These are phyloP conservation scores for Cyphomyrus plagiostoma DNA, from an alignment of 2,113 vertebrate species.

Conservation along the genomic window DNA sequence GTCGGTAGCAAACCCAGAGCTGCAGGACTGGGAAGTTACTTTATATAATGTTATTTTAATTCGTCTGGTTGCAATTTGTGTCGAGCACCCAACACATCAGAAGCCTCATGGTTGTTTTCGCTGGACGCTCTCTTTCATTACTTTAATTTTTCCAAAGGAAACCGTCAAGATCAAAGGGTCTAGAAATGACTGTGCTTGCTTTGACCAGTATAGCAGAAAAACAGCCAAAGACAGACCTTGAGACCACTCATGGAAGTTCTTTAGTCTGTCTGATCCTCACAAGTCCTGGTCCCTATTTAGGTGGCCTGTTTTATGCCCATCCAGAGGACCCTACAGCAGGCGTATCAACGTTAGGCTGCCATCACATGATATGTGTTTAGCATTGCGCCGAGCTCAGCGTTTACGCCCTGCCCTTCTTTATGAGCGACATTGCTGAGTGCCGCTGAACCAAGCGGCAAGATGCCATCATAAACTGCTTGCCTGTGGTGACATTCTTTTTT, in stretches of 20 bases:
- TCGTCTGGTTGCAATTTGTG: not conserved
- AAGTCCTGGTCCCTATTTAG: not conserved
- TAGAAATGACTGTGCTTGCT: not conserved
- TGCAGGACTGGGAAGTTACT: not conserved
- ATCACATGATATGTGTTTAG: not conserved
- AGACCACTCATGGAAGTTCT: not conserved
- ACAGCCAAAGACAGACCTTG: too few species aligned
- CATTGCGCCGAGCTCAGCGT: not conserved
- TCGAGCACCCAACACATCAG: not conserved
- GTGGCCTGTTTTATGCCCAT: not conserved
- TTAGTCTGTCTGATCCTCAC: too few species aligned
- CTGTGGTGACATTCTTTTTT: not conserved
- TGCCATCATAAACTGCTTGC: not conserved
- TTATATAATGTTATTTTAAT: slow-evolving; percentile 6
- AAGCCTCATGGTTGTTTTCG: not conserved
- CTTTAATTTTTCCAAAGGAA: not conserved
- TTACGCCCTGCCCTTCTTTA: not conserved
- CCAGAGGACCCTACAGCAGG: not conserved
- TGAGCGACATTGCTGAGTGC: not conserved
- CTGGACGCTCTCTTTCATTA: not conserved
- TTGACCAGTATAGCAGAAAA: not conserved
- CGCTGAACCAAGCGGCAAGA: not conserved
- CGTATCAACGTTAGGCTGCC: not conserved
- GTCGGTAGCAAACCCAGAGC: slow-evolving; percentile 1
- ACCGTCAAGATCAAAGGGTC: not conserved